These are phyloP conservation scores for Galerucella pusilla DNA, from an alignment of 2,888 invertebrate species.

Conservation along the genomic window DNA sequence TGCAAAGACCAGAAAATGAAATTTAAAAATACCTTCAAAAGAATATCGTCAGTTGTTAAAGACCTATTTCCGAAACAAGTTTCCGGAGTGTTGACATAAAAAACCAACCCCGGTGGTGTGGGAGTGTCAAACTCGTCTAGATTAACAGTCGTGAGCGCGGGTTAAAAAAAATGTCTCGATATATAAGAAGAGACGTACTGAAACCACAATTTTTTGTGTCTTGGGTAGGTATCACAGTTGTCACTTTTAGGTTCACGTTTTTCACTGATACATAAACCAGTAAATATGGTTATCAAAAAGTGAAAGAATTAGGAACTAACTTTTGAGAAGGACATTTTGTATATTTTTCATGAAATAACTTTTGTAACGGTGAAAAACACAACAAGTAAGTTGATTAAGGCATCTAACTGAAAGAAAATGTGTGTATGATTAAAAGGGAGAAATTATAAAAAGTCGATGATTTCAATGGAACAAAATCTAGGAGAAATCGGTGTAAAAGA, in stretches of 20 bases:
- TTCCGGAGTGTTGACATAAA: slow-evolving; percentile 54
- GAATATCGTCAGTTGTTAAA: slow-evolving; percentile 61
- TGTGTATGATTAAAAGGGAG: too few species aligned
- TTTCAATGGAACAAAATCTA: too few species aligned
- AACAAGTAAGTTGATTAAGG: too few species aligned
- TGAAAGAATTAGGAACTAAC: too few species aligned
- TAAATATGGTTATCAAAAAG: neutral
- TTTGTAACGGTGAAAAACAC: too few species aligned
- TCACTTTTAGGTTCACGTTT: slow-evolving; percentile 41
- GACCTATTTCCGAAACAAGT: slow-evolving; percentile 63
- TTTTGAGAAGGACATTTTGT: too few species aligned
- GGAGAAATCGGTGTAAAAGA: too few species aligned
- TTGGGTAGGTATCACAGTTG: slow-evolving; percentile 37
- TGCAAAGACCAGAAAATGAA: slow-evolving; percentile 28
- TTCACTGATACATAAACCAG: slow-evolving; percentile 8
- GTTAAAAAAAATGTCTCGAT: slow-evolving; percentile 43
- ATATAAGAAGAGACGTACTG: slow-evolving; percentile 14
- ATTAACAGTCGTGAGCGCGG: slow-evolving; percentile 37
- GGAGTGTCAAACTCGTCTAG: slow-evolving; percentile 49
- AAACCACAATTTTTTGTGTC: slow-evolving; percentile 39
- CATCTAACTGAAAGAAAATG: too few species aligned
- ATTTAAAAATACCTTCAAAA: slow-evolving; percentile 37
- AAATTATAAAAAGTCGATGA: too few species aligned
- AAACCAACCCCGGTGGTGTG: slow-evolving; percentile 43
- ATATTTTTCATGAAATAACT: too few species aligned